Evolutionary conservation across 2,113 vertebrate genomes (phyloP), one percentile per base, ranked within the genome.

Genomic region (Nerophis ophidion): DNA sequence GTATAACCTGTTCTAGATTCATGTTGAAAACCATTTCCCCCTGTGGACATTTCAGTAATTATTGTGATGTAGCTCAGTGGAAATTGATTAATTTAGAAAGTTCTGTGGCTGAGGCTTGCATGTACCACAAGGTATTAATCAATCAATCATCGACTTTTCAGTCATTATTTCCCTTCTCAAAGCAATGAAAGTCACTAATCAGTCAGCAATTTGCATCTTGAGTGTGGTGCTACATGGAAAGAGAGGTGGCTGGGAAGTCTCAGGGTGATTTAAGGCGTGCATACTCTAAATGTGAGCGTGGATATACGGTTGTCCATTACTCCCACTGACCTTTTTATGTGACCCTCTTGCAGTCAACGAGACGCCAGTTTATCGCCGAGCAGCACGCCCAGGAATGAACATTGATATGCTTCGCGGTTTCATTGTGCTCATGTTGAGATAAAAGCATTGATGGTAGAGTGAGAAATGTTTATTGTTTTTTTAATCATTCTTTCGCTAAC

Each of bases 261-360:
- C 52, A 7, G 60, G 58, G 71, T 77, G 79, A 83, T 88, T 84
- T 79, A 83, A 64, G 40, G 42, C 65, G 36, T 5, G 40, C 72
- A 71, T 78, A 77, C 70, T 75, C 51, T 66, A 78, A 80, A 65
- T 71, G 69, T 72, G 74, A 70, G 68, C 46, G 52, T 71, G 71
- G 77, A 87, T 87, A 84, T 84, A 84, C 65, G 81, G 72, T 68
- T 44, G 77, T 77, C 70, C 66, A 87, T 87, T 88, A 88, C 74
- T 76, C 68, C 42, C 74, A 79, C 79, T 76, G 67, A 68, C 70
- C 72, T 72, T 80, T 84, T 88, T 83, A 87, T 86, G 79, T 76
- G 75, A 74, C 70, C 74, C 60, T 79, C 70, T 10, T 75, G 71
- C 42, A 42, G 57, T 45, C 53, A 12, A 70, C 14, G 54, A 80